Conservation (phyloP, 2,113 vertebrate genomes). For the Corythoichthys haematopterus region DNA sequence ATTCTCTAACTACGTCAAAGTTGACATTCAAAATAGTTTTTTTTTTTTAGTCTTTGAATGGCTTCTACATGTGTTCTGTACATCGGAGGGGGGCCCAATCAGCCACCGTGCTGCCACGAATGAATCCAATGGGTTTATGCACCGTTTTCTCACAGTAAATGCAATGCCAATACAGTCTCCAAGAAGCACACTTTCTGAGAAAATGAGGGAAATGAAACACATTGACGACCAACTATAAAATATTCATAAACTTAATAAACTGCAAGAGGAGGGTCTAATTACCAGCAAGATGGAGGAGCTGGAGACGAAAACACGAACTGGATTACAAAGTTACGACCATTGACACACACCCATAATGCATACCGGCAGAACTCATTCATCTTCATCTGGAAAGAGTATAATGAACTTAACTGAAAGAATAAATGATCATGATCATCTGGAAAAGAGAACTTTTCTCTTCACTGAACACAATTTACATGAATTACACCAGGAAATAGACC, state of each 20-base stretch:
- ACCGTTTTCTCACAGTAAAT: background rate
- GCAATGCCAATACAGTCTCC: background rate
- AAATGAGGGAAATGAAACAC: background rate
- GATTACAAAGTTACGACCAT: background rate
- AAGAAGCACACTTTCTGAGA: background rate
- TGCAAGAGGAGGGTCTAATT: background rate
- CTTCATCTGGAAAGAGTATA: background rate
- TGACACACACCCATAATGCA: background rate
- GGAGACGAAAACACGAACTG: background rate
- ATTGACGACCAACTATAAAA: background rate
- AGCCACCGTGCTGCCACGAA: background rate
- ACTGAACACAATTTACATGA: background rate
- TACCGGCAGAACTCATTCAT: background rate
- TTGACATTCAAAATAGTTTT: too few relatives aligned
- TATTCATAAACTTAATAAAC: background rate
- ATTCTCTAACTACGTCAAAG: too few relatives aligned
- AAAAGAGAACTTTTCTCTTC: background rate
- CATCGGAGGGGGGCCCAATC: too few relatives aligned
- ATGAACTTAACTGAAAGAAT: background rate
- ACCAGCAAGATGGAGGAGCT: background rate
- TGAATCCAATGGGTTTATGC: background rate
- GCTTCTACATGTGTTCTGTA: too few relatives aligned
- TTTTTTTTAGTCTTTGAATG: too few relatives aligned
- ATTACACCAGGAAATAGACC: background rate
- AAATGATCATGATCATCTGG: background rate